Evolutionary conservation across 1,140 invertebrate genomes (phyloP).

Genomic region (Steinernema khuongi): DNA sequence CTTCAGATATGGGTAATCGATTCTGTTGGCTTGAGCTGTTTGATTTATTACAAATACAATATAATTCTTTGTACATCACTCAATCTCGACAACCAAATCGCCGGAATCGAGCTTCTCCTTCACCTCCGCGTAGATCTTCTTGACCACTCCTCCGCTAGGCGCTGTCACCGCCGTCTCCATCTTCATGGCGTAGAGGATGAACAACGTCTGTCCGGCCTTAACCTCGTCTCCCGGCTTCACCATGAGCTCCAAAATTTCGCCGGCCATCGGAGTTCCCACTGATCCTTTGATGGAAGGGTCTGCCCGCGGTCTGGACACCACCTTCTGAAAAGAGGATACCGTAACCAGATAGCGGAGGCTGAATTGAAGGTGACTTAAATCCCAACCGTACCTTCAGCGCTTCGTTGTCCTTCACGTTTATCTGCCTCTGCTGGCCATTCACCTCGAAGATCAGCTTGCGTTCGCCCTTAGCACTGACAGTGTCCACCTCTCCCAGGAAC

Average conservation of each 20-base stretch:
- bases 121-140: not conserved
- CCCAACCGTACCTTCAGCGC: constrained; percentile 66
- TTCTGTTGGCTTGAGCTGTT: too few species aligned
- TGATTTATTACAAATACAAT: not conserved
- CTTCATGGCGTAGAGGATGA: constrained; percentile 97
- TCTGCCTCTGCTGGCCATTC: constrained; percentile 77
- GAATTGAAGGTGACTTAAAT: not conserved
- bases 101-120: not conserved
- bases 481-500: constrained; percentile 82
- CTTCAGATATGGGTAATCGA: too few species aligned
- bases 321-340: constrained; percentile 59
- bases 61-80: not conserved
- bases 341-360: not conserved
- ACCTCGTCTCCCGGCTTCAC: constrained; percentile 70
- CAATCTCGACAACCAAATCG: not conserved
- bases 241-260: constrained; percentile 64
- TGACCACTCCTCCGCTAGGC: not conserved
- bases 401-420: constrained; percentile 69
- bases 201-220: constrained; percentile 66
- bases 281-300: constrained; percentile 76
- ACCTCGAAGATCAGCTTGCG: constrained; percentile 97
- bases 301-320: constrained; percentile 89
- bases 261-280: constrained; percentile 98
- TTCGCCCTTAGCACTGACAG: constrained; percentile 71
- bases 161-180: constrained; percentile 75